Conservation (phyloP, 2,113 vertebrate genomes). For the Melierax canorus region DNA sequence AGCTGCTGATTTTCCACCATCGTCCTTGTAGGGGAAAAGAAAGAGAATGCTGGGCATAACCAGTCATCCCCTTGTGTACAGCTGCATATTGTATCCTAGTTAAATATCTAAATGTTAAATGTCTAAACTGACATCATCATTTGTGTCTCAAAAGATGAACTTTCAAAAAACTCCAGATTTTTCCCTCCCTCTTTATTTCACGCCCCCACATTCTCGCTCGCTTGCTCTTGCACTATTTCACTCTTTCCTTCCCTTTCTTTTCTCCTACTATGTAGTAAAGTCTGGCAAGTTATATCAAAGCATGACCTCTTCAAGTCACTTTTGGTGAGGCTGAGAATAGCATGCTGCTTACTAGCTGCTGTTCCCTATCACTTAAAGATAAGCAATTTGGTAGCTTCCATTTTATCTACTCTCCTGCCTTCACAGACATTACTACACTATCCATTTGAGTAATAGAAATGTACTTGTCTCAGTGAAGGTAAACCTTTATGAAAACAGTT, state of each 20-base stretch:
- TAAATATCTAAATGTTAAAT: background rate
- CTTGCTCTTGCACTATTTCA: background rate
- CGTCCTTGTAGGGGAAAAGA: background rate
- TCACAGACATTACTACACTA: background rate
- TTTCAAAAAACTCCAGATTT: background rate
- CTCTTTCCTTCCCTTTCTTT: background rate
- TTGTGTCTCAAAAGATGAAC: background rate
- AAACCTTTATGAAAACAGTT: background rate
- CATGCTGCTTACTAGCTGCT: background rate
- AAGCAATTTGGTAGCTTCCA: background rate
- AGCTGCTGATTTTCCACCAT: background rate
- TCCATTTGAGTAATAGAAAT: background rate
- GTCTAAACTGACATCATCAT: background rate
- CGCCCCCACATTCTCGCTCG: rapidly evolving
- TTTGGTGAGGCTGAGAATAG: background rate
- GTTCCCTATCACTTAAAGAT: background rate
- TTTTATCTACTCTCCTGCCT: background rate
- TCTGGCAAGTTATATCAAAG: background rate
- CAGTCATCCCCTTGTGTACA: background rate
- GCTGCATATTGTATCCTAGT: background rate
- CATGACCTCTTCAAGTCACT: background rate
- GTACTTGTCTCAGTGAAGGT: background rate
- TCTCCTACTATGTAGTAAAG: background rate
- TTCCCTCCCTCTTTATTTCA: background rate
- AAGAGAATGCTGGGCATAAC: background rate